These are phyloP conservation scores for Callipepla squamata DNA, from an alignment of 2,113 vertebrate species.

Conservation along the genomic window DNA sequence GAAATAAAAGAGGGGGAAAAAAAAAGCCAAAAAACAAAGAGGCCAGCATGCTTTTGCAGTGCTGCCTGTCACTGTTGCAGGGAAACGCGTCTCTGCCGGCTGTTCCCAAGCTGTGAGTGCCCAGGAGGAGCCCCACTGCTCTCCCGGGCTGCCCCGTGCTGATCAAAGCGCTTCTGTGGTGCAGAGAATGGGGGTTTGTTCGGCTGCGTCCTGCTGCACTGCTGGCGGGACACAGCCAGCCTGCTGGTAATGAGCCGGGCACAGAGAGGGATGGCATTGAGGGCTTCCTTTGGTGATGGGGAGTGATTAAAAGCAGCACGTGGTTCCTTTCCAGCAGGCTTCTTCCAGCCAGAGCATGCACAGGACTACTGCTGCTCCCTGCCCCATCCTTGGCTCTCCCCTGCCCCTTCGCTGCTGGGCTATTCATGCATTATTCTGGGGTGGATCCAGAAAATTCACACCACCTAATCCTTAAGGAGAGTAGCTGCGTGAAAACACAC, in stretches of 20 bases:
- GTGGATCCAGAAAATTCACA: neutral
- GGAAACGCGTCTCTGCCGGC: neutral
- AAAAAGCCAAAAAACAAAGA: neutral
- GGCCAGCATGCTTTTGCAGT: neutral
- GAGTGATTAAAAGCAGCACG: constrained; percentile 34
- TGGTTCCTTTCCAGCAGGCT: neutral
- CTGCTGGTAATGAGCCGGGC: constrained; percentile 64
- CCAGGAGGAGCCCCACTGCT: neutral
- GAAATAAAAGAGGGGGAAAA: neutral
- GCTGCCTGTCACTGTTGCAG: neutral
- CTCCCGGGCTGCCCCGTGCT: neutral
- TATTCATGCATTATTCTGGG: neutral
- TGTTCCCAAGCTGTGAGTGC: neutral
- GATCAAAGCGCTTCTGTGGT: constrained; percentile 26
- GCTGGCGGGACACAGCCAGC: neutral
- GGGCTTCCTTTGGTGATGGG: constrained; percentile 35
- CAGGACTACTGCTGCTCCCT: neutral
- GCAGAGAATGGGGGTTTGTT: constrained; percentile 48
- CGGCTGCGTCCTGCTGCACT: neutral
- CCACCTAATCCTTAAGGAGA: neutral
- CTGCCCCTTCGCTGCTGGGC: neutral
- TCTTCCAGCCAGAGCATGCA: constrained; percentile 14
- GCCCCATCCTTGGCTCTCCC: neutral
- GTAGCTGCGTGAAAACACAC: neutral
- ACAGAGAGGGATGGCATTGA: constrained; percentile 1